These are phyloP conservation scores for Drosophila rellima DNA, from an alignment of 2,888 invertebrate genomes.

Conservation along the genomic window DNA sequence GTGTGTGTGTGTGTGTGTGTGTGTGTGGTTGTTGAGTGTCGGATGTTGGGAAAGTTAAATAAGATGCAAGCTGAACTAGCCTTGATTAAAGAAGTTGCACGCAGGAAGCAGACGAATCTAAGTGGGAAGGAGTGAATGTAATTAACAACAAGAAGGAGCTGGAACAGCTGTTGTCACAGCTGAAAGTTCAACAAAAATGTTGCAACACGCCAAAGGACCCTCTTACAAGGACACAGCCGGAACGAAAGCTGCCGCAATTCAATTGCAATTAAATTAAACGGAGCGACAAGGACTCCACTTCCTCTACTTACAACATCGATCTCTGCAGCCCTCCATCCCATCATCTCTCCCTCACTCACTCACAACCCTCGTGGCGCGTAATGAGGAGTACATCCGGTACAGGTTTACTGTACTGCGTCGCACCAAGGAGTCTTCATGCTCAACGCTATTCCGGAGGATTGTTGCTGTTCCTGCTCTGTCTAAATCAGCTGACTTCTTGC, in stretches of 20 bases:
- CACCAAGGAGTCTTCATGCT: slow-evolving; percentile 12
- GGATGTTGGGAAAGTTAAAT: slow-evolving; percentile 9
- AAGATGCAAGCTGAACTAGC: slow-evolving; percentile 18
- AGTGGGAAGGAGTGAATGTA: slow-evolving; percentile 46
- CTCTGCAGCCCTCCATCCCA: not conserved
- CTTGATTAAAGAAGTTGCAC: slow-evolving; percentile 25
- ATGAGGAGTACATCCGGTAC: slow-evolving; percentile 58
- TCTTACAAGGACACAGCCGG: slow-evolving; percentile 40
- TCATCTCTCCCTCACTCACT: slow-evolving; percentile 3
- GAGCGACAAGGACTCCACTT: slow-evolving; percentile 19
- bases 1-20: slow-evolving; percentile 4
- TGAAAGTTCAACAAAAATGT: slow-evolving; percentile 62
- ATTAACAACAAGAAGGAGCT: slow-evolving; percentile 39
- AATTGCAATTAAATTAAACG: slow-evolving; percentile 59
- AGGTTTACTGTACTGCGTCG: slow-evolving; percentile 15
- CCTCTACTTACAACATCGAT: not conserved
- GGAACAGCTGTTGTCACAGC: slow-evolving; percentile 41
- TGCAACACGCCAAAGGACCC: slow-evolving; percentile 49
- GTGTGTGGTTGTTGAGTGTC: not conserved
- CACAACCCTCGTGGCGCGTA: slow-evolving; percentile 46
- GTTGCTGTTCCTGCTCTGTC: slow-evolving; percentile 39
- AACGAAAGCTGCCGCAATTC: slow-evolving; percentile 20
- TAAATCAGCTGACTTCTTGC: slow-evolving; percentile 23
- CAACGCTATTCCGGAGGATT: slow-evolving; percentile 14
- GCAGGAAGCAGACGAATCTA: slow-evolving; percentile 22